Evolutionary conservation across 2,888 invertebrate species (phyloP).

Genomic region (Holacanthella duospinosa): DNA sequence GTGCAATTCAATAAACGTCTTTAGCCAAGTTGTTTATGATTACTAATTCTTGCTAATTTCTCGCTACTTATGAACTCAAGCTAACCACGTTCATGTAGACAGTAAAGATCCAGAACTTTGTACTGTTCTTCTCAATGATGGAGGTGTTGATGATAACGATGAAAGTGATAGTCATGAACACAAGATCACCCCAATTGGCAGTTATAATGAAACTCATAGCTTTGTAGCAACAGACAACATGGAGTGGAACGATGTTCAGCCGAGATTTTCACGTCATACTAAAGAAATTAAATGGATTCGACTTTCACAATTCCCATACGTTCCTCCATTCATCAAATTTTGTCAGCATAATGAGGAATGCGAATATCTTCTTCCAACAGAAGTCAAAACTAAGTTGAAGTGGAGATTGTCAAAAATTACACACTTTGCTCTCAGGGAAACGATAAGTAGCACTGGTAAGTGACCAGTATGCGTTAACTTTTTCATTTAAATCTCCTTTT

Average conservation of each 20-base stretch:
- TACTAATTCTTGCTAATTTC: no score
- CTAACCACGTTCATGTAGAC: not conserved
- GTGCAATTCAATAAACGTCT: no score
- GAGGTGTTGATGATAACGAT: slow-evolving; percentile 14
- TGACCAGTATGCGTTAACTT: not conserved
- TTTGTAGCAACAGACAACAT: slow-evolving; percentile 8
- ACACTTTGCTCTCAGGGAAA: slow-evolving; percentile 79
- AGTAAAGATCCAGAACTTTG: no score
- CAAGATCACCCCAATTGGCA: not conserved
- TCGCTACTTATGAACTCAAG: not conserved
- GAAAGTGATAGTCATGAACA: slow-evolving; percentile 7
- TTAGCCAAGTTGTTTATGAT: no score
- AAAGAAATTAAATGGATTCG: slow-evolving; percentile 29
- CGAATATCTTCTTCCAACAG: slow-evolving; percentile 52
- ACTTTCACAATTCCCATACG: slow-evolving; percentile 52
- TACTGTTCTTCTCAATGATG: no score
- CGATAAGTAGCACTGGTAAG: slow-evolving; percentile 69
- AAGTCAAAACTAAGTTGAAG: slow-evolving; percentile 66
- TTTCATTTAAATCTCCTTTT: not conserved
- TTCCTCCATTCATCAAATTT: slow-evolving; percentile 75
- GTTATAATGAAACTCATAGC: not conserved
- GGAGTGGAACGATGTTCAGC: slow-evolving; percentile 14
- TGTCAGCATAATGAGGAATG: slow-evolving; percentile 55
- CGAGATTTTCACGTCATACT: slow-evolving; percentile 14
- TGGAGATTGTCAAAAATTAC: slow-evolving; percentile 93